Base-by-base conservation (phyloP, 1,140 invertebrate species). In the Eubasilissa regina region DNA sequence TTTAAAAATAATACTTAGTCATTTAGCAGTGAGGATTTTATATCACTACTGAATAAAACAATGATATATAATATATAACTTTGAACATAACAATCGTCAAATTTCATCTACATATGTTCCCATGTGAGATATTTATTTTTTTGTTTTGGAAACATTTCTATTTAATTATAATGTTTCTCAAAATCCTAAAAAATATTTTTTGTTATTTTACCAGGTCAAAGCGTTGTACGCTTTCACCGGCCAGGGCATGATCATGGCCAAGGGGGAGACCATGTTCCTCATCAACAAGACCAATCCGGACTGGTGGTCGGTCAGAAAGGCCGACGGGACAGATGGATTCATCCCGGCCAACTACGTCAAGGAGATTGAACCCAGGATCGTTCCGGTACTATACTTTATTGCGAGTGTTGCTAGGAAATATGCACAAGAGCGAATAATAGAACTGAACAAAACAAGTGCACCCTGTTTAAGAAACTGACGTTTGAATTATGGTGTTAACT, bases 241-340 rank as follows among this genome's bases (percentile, higher is more conserved):
- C 0, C 96, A 98, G 85, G 97, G 96, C n/a, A 97, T 99, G 89
- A 92, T 93, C 21, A 97, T 98, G 91, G 90, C 89, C 4, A 99
- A 99, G 89, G 97, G 96, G 76, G 97, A 98, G 88, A 93, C 95
- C 3, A 96, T 99, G 95, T 94, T 98, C 84, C 89, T 99, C 1
- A 90, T 99, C 60, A 97, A 95, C 84, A 98, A 98, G 89, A 98
- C 97, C 0, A 99, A 99, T 87, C 92, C 94, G 0, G 98, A 99
- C 87, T 99, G 98, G 98, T 99, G 98, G 98, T 97, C 96, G 84
- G 95, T 99, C 4, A 90, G 97, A 12, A 98, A 98, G 89, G 91
- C 92, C 0, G 96, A 97, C 85, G 95, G 97, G 0, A 92, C 93
- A 0, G 97, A 99, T 85, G 98, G 98, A 11, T 99, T 99, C 88